Base-by-base conservation (phyloP, 2,113 vertebrate species). In the Nibea albiflora region DNA sequence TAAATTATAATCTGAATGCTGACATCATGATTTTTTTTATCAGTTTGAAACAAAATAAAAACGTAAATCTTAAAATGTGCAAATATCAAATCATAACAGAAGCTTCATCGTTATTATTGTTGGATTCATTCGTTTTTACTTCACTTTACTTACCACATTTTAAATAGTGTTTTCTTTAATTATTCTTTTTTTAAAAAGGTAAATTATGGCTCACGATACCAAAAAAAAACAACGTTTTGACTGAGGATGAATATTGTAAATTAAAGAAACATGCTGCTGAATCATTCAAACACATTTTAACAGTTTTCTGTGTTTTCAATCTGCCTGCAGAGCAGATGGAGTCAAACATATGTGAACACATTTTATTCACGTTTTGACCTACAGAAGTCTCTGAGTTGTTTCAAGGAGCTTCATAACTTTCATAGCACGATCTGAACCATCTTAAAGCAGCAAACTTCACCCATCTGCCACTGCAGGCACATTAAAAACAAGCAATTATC, bases 401-500 rank as follows among this genome's bases (percentile, higher is more conserved):
- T 9, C 35, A 35, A 35, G 6, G 35, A 35, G 35, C 66, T 69
- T 16, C 10, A 46, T 35, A 35, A 35, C 35, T 35, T 35, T 35
- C 46, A 4, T 50, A 16, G 2, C 17, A 20, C 5, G 5, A 46
- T 12, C 28, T 12, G 19, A 69, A 19, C 19, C 46, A 17, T 17
- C 26, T 20, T 4, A 11, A 2, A 53, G 5, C 20, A 1, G 4
- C 7, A 12, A 69, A 53, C 50, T 2, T 60, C 65, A 20, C 69
- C 61, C 68, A 2, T 9, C 68, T 58, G 73, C 22, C 28, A 31
- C 71, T 11, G 42, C 56, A n/a, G 7, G 63, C 76, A 53, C 69
- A 35, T 42, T 28, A 75, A 84, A 44, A 63, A 70, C 74, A 70
- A 67, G 65, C 62, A 19, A 72, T 46, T 6, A 68, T 53, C 15